Conservation (phyloP, 1,140 invertebrate species). For the Adoxophyes honmai region DNA sequence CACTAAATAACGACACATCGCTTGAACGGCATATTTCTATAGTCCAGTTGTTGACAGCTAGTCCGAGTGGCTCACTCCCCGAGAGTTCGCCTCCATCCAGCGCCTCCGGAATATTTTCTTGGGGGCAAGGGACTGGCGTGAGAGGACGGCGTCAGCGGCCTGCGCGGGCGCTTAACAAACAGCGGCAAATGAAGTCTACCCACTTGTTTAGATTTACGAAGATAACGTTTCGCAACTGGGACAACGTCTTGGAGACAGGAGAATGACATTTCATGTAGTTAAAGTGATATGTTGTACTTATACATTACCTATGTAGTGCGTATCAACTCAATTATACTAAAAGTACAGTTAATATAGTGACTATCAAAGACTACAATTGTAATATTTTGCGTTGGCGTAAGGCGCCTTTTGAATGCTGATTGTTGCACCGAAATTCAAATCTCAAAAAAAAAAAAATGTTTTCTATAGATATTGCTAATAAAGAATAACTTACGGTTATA, state of each 20-base stretch:
- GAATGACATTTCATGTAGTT: background rate
- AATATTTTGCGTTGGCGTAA: too few relatives aligned
- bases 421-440: too few relatives aligned
- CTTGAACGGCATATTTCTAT: slow-evolving; percentile 23
- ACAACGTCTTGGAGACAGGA: background rate
- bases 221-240: slow-evolving; percentile 6
- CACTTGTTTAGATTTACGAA: slow-evolving; percentile 1
- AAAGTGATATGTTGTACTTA: too few relatives aligned
- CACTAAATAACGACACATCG: slow-evolving; percentile 27
- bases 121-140: background rate
- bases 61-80: slow-evolving; percentile 9
- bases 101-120: background rate
- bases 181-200: background rate
- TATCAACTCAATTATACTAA: too few relatives aligned
- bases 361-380: too few relatives aligned
- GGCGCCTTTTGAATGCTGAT: too few relatives aligned
- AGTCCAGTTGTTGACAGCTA: slow-evolving; percentile 21
- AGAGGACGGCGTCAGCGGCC: background rate
- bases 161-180: background rate
- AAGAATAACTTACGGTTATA: too few relatives aligned
- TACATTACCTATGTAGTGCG: too few relatives aligned
- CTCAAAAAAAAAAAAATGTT: too few relatives aligned
- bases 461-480: too few relatives aligned
- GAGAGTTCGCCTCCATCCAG: background rate
- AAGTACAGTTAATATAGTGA: too few relatives aligned